Evolutionary conservation across 2,797 vertebrate genomes (phyloP).

Genomic region (Agapornis canus): DNA sequence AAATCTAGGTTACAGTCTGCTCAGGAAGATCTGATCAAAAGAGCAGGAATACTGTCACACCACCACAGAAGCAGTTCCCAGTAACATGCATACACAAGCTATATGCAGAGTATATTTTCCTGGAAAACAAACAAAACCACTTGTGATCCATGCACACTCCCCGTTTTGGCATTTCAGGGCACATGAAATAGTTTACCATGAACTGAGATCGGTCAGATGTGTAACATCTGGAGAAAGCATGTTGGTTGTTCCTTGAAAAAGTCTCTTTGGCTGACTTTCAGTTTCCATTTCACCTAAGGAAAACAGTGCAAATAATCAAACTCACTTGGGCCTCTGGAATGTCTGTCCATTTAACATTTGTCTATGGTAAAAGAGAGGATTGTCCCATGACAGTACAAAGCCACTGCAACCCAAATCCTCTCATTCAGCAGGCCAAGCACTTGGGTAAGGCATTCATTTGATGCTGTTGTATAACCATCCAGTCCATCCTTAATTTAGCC

Average conservation of each 20-base stretch:
- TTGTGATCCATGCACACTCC: neutral
- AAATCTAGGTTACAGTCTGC: neutral
- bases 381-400: neutral
- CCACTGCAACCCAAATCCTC: neutral
- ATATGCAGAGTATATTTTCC: neutral
- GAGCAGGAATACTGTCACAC: neutral
- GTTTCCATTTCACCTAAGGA: constrained; percentile 92
- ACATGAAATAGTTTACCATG: constrained; percentile 83
- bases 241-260: constrained; percentile 94
- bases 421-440: neutral
- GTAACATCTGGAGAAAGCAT: constrained; percentile 90
- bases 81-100: accelerated
- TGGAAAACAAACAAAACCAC: neutral
- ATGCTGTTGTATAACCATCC: neutral
- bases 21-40: neutral
- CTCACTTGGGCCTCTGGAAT: neutral
- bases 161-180: neutral
- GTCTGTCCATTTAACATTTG: neutral
- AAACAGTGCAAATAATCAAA: constrained; percentile 52
- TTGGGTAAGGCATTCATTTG: neutral
- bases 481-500: neutral
- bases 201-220: constrained; percentile 86
- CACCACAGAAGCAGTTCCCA: neutral
- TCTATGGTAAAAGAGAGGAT: neutral
- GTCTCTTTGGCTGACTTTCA: constrained; percentile 96